Evolutionary conservation across 2,797 vertebrate genomes (phyloP).

Genomic region (Nothura maculosa): DNA sequence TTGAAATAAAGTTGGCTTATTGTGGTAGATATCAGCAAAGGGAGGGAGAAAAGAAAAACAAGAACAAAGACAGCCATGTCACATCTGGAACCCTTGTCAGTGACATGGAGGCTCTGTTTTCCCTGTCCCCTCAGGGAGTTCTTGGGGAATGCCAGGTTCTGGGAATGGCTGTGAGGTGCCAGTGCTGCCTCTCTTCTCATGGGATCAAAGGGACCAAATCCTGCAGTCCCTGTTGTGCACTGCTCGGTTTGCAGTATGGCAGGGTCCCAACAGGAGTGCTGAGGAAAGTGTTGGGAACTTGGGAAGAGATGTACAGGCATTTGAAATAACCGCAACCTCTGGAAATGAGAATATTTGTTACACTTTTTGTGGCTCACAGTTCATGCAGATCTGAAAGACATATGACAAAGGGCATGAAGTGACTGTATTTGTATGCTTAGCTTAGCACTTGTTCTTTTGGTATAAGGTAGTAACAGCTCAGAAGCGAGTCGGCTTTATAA

Average conservation of each 20-base stretch:
- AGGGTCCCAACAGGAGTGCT: not conserved
- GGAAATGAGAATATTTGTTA: not conserved
- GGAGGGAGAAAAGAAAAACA: not conserved
- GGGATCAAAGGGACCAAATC: not conserved
- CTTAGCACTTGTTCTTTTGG: not conserved
- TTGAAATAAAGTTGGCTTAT: slow-evolving; percentile 22
- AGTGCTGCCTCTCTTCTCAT: not conserved
- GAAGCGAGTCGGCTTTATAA: not conserved
- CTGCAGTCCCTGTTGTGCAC: not conserved
- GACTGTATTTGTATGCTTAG: not conserved
- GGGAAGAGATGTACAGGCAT: not conserved
- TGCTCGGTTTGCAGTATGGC: not conserved
- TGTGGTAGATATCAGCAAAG: not conserved
- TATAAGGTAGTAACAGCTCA: not conserved
- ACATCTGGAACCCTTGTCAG: not conserved
- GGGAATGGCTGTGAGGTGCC: not conserved
- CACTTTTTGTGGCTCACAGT: not conserved
- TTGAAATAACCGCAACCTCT: not conserved
- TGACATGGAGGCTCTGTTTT: slow-evolving; percentile 1
- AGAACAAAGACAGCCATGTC: not conserved
- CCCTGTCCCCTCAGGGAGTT: not conserved
- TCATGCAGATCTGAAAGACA: not conserved
- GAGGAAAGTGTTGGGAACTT: not conserved
- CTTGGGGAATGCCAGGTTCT: not conserved
- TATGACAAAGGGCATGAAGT: not conserved